Evolutionary conservation across 92 coral and sea anemone genomes (phyloP).

Genomic region (Actinernus sp.): DNA sequence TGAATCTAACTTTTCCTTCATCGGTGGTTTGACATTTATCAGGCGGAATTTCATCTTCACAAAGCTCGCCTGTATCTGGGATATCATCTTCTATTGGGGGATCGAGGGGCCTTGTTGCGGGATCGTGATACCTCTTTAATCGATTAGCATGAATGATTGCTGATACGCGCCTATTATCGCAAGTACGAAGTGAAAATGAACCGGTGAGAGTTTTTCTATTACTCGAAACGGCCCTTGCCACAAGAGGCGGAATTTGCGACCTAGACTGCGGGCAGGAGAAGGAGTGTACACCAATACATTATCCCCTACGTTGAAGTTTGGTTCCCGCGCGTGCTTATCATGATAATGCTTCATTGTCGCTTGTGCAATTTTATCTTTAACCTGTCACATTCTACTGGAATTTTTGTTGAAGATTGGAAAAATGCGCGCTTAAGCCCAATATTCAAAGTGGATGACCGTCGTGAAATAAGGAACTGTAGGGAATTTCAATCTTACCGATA

Average conservation of each 20-base stretch:
- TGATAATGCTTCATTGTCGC: constrained; percentile 35
- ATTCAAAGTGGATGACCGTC: constrained; percentile 8
- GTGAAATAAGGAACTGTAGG: constrained; percentile 27
- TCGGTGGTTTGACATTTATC: constrained; percentile 15
- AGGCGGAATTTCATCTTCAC: constrained; percentile 36
- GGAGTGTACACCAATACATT: constrained; percentile 47
- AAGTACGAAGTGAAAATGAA: constrained; percentile 39
- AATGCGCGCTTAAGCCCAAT: constrained; percentile 59
- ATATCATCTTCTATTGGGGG: constrained; percentile 5
- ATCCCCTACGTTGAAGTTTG: constrained; percentile 21
- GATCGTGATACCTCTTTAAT: constrained; percentile 15
- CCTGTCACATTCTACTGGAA: no score
- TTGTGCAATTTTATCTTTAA: no score
- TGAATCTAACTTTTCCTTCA: no score
- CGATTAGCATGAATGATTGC: constrained; percentile 53
- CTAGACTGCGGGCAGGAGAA: constrained; percentile 11
- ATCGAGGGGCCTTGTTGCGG: not conserved
- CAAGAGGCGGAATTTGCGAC: constrained; percentile 25
- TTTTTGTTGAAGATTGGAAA: no score
- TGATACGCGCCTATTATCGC: constrained; percentile 52
- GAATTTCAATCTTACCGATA: no score
- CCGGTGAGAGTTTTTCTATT: constrained; percentile 1
- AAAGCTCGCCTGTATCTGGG: constrained; percentile 12
- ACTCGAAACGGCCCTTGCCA: constrained; percentile 53
- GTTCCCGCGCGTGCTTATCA: constrained; percentile 19